Evolutionary conservation across 2,888 invertebrate genomes (phyloP), one percentile per base, ranked within the genome.

Genomic region (Scaptomyza tumidula): DNA sequence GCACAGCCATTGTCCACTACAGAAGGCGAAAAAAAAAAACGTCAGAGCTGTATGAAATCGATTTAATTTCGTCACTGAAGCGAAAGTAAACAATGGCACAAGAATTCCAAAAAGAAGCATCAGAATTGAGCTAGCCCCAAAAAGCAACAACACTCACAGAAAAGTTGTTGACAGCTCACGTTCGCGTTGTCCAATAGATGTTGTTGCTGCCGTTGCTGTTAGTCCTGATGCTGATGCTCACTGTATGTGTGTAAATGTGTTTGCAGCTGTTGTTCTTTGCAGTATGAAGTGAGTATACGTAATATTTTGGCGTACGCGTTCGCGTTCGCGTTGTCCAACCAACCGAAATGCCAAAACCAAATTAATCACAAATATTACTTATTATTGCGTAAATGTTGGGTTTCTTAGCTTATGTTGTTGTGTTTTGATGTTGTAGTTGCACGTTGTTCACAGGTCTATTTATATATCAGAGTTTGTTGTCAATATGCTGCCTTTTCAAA

Each of bases 151-250:
- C 52, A 71, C 50, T 46, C 69, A 35, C 55, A 65, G 62, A 58
- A 78, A 80, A 84, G 85, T 81, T 80, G 84, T 86, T 85, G 86
- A 85, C 85, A 85, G 85, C 85, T 85, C 85, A 85, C 85, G 85
- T 85, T 86, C 85, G 68, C 73, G 59, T 63, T 78, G 75, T 49
- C 78, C 75, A 68, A 78, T 75, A 71, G 78, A 82, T 75, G 80
- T 85, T 85, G 84, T 53, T 69, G 71, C 63, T 75, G 79, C 67
- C 14, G 39, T 9, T 39, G 14, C 14, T 37, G 35, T 35, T 35
- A 6, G 5, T 13, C 35, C 35, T 65, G 71, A 69, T 64, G 64
- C 62, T 66, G 76, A 66, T 73, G 48, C 13, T 49, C 10, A 31
- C 11, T 43, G 44, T 41, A 33, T 33, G 29, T 53, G 39, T 35